Base-by-base conservation (phyloP, 2,797 vertebrate species). In the Pelochelys cantorii region DNA sequence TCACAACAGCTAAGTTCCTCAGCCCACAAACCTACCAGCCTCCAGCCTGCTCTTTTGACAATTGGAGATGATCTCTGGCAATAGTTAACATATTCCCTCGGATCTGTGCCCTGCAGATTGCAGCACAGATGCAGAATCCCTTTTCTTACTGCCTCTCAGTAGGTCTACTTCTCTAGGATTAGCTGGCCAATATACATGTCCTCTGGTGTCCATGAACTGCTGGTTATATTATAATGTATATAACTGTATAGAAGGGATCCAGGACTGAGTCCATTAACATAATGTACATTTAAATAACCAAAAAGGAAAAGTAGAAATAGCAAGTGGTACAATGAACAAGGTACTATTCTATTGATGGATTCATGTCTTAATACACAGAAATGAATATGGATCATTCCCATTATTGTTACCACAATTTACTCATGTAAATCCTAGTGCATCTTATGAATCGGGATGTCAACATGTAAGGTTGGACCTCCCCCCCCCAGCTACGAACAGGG, bases 301-400 rank as follows among this genome's bases (percentile, higher is more conserved):
- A 12, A 90, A 17, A 1, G 3, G 25, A 5, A 77, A 80, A 13
- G 23, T 1, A 55, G 29, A 60, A 60, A 60, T 0, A 0, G 34
- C 31, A 85, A 74, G 42, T 71, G 48, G 13, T 84, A 37, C 52
- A 52, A 48, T 65, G 23, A 81, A 80, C 62, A 53, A 80, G 79
- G 14, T 85, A 84, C 85, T 85, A 1, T 56, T 83, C 75, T 81
- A 81, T 83, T 81, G 79, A 42, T 22, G 15, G 86, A 59, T 62
- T 87, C 75, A 60, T 60, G 59, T 22, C 59, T 60, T 60, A 60
- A 13, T 60, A 11, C 59, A 27, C 25, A 60, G 25, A 60, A 27
- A 60, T 27, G 9, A 29, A 29, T 13, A 29, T 13, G 12, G 25
- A 60, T 14, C 27, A 60, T 60, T 60, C 31, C 27, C 31, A 68